Evolutionary conservation across 1,140 invertebrate species (phyloP).

Genomic region (Antheraea mylitta): DNA sequence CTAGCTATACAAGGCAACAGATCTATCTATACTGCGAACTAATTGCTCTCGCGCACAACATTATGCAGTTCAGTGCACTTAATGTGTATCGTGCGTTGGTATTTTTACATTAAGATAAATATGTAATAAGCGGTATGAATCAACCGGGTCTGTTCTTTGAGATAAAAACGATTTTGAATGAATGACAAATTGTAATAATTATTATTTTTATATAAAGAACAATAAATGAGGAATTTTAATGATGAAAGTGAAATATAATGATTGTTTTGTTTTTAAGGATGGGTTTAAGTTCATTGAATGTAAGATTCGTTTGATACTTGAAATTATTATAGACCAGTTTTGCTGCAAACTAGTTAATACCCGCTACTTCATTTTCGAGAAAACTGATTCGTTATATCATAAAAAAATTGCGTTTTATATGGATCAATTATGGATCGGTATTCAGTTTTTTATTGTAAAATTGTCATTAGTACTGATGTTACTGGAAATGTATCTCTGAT

Average conservation of each 20-base stretch:
- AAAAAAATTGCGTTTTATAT: no score
- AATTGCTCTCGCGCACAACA: constrained; percentile 21
- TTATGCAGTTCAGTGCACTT: constrained; percentile 25
- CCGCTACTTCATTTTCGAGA: no score
- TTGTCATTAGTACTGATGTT: no score
- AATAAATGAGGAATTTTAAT: background rate
- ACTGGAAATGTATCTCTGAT: no score
- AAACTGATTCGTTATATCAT: no score
- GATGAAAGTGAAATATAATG: background rate
- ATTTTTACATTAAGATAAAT: constrained; percentile 20
- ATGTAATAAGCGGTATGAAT: background rate
- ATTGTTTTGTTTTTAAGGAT: background rate
- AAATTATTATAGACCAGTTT: background rate
- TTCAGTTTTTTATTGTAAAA: no score
- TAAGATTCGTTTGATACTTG: background rate
- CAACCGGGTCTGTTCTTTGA: background rate
- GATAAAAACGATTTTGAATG: constrained; percentile 1
- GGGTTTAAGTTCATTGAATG: background rate
- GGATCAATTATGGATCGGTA: no score
- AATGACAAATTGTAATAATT: background rate
- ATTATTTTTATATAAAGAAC: background rate
- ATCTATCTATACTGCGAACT: constrained; percentile 13
- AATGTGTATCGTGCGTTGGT: constrained; percentile 12
- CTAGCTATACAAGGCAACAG: background rate
- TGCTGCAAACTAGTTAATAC: background rate